phyloP scores from a whole-genome alignment of 2,888 invertebrate genomes.

The Microctonus brassicae region DNA sequence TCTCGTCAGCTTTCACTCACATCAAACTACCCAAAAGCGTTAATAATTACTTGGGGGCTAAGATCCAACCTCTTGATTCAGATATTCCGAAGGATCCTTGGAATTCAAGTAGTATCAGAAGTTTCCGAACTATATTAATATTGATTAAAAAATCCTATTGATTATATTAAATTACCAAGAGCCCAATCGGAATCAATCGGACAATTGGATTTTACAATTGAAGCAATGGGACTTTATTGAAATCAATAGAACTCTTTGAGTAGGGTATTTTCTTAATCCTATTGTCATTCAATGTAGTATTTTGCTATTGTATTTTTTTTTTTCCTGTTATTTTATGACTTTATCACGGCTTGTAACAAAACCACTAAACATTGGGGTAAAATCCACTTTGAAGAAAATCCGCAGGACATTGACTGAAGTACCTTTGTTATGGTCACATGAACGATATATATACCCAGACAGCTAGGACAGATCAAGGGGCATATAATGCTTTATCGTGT shows the following conservation, averaged over 20 bases:
- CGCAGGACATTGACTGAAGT: neutral
- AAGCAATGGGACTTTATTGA: no score
- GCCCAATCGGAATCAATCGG: no score
- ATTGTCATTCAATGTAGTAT: no score
- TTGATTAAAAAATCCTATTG: no score
- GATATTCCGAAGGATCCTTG: neutral
- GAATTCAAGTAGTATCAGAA: neutral
- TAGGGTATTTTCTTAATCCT: no score
- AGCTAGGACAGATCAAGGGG: conserved; percentile 6
- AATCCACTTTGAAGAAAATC: neutral
- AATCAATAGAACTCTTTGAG: no score
- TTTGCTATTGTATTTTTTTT: neutral
- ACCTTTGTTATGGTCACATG: neutral
- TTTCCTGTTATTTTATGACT: neutral
- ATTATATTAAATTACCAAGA: no score
- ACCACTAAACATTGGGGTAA: neutral
- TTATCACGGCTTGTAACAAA: neutral
- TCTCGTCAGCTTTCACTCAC: no score
- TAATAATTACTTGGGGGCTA: neutral
- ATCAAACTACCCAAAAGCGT: neutral
- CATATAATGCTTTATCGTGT: conserved; percentile 6
- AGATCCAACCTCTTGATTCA: neutral
- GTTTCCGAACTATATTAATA: neutral
- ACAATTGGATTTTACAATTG: no score
- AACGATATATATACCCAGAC: neutral